These are phyloP conservation scores for Corythaixoides concolor DNA, from an alignment of 2,113 vertebrate species.

Conservation along the genomic window DNA sequence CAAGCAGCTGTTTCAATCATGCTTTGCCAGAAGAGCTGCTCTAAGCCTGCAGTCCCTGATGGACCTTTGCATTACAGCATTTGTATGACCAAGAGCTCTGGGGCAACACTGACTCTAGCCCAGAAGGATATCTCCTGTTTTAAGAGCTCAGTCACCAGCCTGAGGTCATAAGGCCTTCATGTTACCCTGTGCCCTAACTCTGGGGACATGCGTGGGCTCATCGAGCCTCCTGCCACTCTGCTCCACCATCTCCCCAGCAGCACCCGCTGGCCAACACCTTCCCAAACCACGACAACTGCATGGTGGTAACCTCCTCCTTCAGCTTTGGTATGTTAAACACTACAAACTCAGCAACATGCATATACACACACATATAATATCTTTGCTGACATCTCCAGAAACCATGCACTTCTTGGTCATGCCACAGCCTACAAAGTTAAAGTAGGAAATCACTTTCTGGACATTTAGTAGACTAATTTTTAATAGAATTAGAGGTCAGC, in stretches of 20 bases:
- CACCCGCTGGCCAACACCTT: neutral
- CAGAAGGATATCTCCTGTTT: neutral
- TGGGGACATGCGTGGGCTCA: neutral
- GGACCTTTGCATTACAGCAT: neutral
- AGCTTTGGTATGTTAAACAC: neutral
- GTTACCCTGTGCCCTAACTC: too few relatives aligned
- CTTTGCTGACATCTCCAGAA: neutral
- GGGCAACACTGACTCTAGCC: neutral
- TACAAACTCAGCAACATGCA: neutral
- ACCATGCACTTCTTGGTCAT: neutral
- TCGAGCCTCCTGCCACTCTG: neutral
- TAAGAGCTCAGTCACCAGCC: neutral
- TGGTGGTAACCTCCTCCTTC: neutral
- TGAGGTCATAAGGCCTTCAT: neutral
- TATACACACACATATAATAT: neutral
- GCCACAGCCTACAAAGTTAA: neutral
- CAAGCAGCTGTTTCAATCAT: neutral
- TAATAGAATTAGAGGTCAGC: neutral
- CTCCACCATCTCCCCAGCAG: neutral
- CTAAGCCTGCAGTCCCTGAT: neutral
- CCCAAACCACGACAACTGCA: neutral
- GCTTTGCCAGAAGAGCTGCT: neutral
- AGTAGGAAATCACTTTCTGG: neutral
- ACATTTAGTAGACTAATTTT: neutral
- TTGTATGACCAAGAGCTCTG: neutral